Conservation (phyloP, 2,113 vertebrate genomes). For the Indicator indicator region DNA sequence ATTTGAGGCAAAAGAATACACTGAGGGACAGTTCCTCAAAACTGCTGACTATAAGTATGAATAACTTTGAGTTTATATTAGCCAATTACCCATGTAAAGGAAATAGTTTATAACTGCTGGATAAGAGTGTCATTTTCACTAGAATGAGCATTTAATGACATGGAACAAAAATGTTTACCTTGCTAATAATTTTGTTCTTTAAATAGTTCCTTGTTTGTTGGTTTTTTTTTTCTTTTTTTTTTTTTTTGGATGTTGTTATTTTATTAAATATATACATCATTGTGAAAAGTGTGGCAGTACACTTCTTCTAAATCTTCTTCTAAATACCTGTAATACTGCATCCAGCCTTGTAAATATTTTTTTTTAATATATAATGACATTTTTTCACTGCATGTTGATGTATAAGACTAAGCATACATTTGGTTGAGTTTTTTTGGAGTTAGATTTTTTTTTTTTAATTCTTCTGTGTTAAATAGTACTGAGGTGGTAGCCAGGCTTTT, state of each 20-base stretch:
- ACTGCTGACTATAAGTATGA: constrained; percentile 42
- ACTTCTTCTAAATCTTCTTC: neutral
- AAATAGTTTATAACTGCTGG: constrained; percentile 42
- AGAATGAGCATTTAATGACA: constrained; percentile 28
- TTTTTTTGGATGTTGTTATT: too few species aligned
- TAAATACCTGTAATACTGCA: neutral
- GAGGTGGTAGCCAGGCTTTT: neutral
- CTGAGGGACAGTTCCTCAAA: constrained; percentile 5
- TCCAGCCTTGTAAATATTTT: neutral
- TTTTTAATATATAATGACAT: neutral
- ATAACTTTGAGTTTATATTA: constrained; percentile 30
- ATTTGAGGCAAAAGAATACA: neutral
- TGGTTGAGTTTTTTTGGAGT: neutral
- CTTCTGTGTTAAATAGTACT: neutral
- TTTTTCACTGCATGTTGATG: neutral
- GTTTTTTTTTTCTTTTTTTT: too few species aligned
- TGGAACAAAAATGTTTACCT: neutral
- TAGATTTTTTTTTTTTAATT: neutral
- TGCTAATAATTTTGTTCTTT: neutral
- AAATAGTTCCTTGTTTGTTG: neutral
- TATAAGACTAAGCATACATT: neutral
- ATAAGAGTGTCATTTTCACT: constrained; percentile 9
- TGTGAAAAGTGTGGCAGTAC: neutral
- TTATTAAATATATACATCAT: neutral
- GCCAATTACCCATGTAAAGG: constrained; percentile 37